Conservation (phyloP, 2,113 vertebrate species). For the Grantiella picta region DNA sequence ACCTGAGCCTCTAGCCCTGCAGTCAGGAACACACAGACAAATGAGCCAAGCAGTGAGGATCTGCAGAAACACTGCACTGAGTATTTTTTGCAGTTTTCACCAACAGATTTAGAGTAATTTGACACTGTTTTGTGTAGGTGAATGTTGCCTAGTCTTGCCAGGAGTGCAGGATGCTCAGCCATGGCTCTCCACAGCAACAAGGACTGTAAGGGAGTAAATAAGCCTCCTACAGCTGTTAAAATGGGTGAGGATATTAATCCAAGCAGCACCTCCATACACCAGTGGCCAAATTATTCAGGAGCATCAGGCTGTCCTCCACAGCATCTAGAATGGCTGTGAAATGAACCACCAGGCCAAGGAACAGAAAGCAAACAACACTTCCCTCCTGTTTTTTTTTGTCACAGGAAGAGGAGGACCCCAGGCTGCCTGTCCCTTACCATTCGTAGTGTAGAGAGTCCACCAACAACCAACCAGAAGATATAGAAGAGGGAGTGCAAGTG, state of each 20-base stretch:
- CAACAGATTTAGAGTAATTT: not conserved
- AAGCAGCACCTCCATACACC: not conserved
- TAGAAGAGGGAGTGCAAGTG: conserved; percentile 98
- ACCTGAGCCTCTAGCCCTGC: not conserved
- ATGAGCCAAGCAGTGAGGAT: not conserved
- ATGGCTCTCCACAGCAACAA: not conserved
- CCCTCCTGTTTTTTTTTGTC: not conserved
- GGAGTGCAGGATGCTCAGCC: not conserved
- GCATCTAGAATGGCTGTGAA: not conserved
- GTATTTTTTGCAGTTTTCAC: not conserved
- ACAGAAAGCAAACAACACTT: not conserved
- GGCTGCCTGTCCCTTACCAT: conserved; percentile 80
- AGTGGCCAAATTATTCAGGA: not conserved
- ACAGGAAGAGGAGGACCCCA: not conserved
- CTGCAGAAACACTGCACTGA: not conserved
- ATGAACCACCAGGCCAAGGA: not conserved
- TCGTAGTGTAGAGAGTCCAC: conserved; percentile 91
- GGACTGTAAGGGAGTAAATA: not conserved
- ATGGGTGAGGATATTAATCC: not conserved
- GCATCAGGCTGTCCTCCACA: not conserved
- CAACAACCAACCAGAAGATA: conserved; percentile 88
- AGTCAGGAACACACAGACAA: not conserved
- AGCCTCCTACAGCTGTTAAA: not conserved
- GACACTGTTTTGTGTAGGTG: not conserved
- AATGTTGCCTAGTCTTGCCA: not conserved